Conservation (phyloP, 30 jellyfish, hydroid and myxozoan species). For the Hydractinia echinata region DNA sequence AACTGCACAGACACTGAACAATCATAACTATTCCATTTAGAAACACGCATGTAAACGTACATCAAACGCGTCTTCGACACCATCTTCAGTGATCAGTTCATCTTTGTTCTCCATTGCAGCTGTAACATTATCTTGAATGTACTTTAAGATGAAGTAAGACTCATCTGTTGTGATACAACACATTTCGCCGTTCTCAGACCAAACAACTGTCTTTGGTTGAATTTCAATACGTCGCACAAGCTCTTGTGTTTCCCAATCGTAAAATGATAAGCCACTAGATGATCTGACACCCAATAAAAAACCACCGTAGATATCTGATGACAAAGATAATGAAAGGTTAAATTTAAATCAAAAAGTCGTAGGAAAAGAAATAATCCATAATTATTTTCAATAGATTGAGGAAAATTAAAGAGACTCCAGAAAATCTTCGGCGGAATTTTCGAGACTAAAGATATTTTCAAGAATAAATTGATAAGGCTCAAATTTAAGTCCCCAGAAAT, state of each 20-base stretch:
- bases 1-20: neutral
- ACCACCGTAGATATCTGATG: constrained; percentile 87
- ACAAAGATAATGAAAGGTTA: neutral
- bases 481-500: too few species aligned
- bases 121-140: constrained; percentile 67
- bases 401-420: too few species aligned
- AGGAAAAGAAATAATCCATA: too few species aligned
- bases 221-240: constrained; percentile 84
- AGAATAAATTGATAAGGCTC: too few species aligned
- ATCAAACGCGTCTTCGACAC: constrained; percentile 96
- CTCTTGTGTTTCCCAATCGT: constrained; percentile 98
- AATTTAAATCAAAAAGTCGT: too few species aligned
- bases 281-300: constrained; percentile 88
- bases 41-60: constrained; percentile 18
- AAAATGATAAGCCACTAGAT: constrained; percentile 81
- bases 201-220: constrained; percentile 86
- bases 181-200: constrained; percentile 99
- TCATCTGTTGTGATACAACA: constrained; percentile 94
- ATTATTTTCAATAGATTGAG: too few species aligned
- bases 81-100: constrained; percentile 89
- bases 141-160: constrained; percentile 71
- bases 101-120: constrained; percentile 89
- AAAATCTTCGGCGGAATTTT: too few species aligned
- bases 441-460: too few species aligned
- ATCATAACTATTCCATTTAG: neutral